These are phyloP conservation scores for Hypercompe scribonia DNA, from an alignment of 2,888 invertebrate genomes.

Conservation along the genomic window DNA sequence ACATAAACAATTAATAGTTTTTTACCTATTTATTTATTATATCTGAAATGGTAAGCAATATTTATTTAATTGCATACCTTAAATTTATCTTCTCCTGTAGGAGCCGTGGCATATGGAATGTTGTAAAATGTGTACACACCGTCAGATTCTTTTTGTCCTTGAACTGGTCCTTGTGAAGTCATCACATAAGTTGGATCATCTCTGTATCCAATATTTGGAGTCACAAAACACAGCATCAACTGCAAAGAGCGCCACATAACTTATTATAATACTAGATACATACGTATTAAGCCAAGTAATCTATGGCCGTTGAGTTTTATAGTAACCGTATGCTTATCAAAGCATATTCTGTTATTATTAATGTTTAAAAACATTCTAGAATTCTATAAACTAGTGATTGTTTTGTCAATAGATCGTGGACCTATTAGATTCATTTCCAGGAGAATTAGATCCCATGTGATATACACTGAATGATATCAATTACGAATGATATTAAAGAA, in stretches of 20 bases:
- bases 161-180: constrained; percentile 17
- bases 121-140: constrained; percentile 17
- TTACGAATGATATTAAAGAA: not conserved
- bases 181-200: constrained; percentile 4
- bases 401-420: not conserved
- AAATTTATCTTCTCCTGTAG: constrained; percentile 15
- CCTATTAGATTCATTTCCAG: not conserved
- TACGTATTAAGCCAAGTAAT: constrained; percentile 4
- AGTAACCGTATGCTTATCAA: constrained; percentile 2
- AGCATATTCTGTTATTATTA: constrained; percentile 6
- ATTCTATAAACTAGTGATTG: not conserved
- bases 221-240: not conserved
- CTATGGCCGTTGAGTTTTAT: not conserved
- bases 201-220: not conserved
- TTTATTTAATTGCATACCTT: constrained; percentile 31
- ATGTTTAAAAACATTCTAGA: constrained; percentile 2
- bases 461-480: not conserved
- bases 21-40: not conserved
- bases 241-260: constrained; percentile 3
- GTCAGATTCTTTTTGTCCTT: constrained; percentile 6
- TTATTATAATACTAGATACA: not conserved
- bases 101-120: constrained; percentile 21
- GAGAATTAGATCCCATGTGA: constrained; percentile 7
- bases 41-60: not conserved
- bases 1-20: not conserved